Base-by-base conservation (phyloP, 35 echinoderm and acorn worm species). In the Ophioderma brevispina region DNA sequence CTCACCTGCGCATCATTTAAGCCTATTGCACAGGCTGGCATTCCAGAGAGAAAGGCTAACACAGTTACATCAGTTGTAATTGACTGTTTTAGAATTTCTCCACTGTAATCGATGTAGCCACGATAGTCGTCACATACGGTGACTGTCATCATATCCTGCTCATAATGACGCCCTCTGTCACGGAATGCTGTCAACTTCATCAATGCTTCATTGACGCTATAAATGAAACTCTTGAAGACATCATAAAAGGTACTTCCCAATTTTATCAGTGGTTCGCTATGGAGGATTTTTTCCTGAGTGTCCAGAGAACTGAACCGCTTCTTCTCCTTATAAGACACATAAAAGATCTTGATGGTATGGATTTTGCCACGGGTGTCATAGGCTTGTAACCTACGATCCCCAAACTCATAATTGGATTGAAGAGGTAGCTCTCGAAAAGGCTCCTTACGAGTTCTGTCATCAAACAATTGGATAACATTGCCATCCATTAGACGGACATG, bases 341-440 rank as follows among this genome's bases (percentile, higher is more conserved):
- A 99, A 33, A 95, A 40, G 0, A 99, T 88, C 89, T 99, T 95
- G 25, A 99, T 38, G 31, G 94, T 99, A 78, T 99, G 97, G 35
- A 99, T 95, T 85, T 99, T 99, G 36, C 97, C 97, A 78, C 86
- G 78, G 1, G 80, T 59, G 32, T 93, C 91, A 87, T 85, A 95
- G 76, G 80, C 32, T 64, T 99, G 94, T 28, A 91, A 84, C 75
- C 82, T 93, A 39, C 79, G 83, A 40, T 40, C 78, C 59, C 90
- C 80, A 38, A 99, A 88, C 81, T 95, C 94, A 84, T 99, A 95
- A 55, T 85, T 95, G 49, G 86, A 95, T 50, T 99, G 97, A 35
- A 99, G 63, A n/a, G 94, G 93, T 46, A 99, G 82, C 82, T 99
- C 97, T 34, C 90, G 86, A 52, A 95, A 95, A 35, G 97, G 93